These are phyloP conservation scores for Poeciliopsis prolifica DNA, from an alignment of 2,113 vertebrate species.

Conservation along the genomic window DNA sequence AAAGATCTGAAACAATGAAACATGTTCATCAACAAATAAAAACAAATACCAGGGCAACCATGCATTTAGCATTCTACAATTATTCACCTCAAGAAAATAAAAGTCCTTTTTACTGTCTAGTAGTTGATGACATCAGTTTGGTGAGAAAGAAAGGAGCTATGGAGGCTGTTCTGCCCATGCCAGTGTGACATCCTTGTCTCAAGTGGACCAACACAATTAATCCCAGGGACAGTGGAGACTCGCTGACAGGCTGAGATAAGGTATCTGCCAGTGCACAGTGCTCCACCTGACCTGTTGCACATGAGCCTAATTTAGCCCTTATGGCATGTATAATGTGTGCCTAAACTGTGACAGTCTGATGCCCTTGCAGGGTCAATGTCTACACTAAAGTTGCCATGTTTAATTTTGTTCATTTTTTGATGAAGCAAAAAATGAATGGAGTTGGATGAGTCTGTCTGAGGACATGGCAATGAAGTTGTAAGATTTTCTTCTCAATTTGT, in stretches of 20 bases:
- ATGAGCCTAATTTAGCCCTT: conserved; percentile 45
- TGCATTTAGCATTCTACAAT: conserved; percentile 1
- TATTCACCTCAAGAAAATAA: conserved; percentile 10
- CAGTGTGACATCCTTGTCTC: conserved; percentile 63
- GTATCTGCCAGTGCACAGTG: conserved; percentile 47
- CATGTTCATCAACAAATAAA: conserved; percentile 1
- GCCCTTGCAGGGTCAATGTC: conserved; percentile 7
- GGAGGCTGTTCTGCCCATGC: conserved; percentile 50
- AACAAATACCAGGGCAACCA: background rate
- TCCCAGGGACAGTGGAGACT: conserved; percentile 65
- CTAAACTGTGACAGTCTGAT: conserved; percentile 9
- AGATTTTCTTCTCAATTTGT: background rate
- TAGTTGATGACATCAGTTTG: conserved; percentile 18
- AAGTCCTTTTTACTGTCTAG: conserved; percentile 20
- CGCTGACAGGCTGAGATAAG: conserved; percentile 71
- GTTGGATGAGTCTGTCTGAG: background rate
- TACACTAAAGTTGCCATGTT: background rate
- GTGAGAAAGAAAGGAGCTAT: background rate
- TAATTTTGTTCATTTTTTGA: conserved; percentile 18
- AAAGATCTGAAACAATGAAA: background rate
- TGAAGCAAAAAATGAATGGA: background rate
- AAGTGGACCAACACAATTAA: conserved; percentile 70
- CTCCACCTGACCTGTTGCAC: conserved; percentile 57
- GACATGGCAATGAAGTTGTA: background rate
- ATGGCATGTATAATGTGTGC: conserved; percentile 51